phyloP scores from a whole-genome alignment of 2,888 invertebrate genomes.

The Drosophila anceps region DNA sequence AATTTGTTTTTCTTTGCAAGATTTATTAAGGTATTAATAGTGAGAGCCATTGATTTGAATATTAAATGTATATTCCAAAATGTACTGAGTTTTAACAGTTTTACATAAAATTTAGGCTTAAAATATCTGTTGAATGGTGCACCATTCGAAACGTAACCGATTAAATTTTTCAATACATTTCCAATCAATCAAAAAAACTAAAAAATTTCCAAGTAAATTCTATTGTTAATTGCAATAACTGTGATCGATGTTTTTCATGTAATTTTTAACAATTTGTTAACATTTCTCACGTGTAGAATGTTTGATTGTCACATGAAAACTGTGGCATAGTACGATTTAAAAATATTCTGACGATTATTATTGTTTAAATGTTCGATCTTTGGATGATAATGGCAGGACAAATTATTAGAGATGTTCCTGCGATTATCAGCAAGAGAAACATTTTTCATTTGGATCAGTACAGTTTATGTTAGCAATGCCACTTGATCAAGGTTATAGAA shows the following conservation, averaged over 20 bases:
- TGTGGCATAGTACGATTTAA: slow-evolving; percentile 51
- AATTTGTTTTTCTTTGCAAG: background rate
- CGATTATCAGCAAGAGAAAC: slow-evolving; percentile 75
- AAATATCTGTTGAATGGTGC: slow-evolving; percentile 48
- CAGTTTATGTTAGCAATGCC: slow-evolving; percentile 65
- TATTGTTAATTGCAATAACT: slow-evolving; percentile 17
- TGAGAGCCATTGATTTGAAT: slow-evolving; percentile 21
- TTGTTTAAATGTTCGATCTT: slow-evolving; percentile 73
- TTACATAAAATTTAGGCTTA: slow-evolving; percentile 26
- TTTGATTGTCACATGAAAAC: slow-evolving; percentile 42
- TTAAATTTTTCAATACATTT: slow-evolving; percentile 33
- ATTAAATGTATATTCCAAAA: slow-evolving; percentile 26
- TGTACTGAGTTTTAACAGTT: slow-evolving; percentile 4
- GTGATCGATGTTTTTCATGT: slow-evolving; percentile 16
- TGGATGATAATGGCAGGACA: slow-evolving; percentile 55
- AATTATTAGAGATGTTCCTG: background rate
- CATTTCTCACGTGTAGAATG: slow-evolving; percentile 65
- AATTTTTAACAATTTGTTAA: slow-evolving; percentile 36
- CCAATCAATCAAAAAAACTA: background rate
- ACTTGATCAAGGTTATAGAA: slow-evolving; percentile 27
- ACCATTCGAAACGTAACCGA: slow-evolving; percentile 29
- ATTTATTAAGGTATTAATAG: slow-evolving; percentile 26
- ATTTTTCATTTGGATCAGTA: slow-evolving; percentile 73
- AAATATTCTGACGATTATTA: slow-evolving; percentile 73
- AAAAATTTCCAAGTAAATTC: background rate